Evolutionary conservation across 1,140 invertebrate genomes (phyloP).

Genomic region (Eurosta solidaginis): DNA sequence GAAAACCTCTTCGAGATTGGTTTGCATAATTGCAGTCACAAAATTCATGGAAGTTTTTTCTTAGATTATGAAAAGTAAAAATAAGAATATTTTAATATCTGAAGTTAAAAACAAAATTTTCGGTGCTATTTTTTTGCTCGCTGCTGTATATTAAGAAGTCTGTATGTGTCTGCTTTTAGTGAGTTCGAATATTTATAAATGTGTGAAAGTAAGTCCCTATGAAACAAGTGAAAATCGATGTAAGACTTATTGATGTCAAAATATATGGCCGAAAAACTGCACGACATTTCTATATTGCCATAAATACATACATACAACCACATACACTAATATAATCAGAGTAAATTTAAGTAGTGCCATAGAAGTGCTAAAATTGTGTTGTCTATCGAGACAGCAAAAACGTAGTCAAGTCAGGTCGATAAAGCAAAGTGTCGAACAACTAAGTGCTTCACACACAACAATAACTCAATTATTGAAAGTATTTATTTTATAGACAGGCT

Average conservation of each 20-base stretch:
- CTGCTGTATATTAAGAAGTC: neutral
- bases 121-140: neutral
- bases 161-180: neutral
- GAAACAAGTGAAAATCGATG: slow-evolving; percentile 1
- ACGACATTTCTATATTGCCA: too few species aligned
- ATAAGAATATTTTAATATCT: too few species aligned
- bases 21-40: too few species aligned
- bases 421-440: slow-evolving; percentile 11
- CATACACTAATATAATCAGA: neutral
- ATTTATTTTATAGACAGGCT: slow-evolving; percentile 28
- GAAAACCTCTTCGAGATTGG: too few species aligned
- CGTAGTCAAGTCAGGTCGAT: neutral
- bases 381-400: neutral
- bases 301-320: neutral
- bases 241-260: neutral
- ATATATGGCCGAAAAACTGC: neutral
- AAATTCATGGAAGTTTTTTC: too few species aligned
- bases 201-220: neutral
- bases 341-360: neutral
- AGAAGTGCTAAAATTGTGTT: slow-evolving; percentile 24
- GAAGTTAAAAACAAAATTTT: too few species aligned
- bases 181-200: neutral
- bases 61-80: too few species aligned
- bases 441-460: slow-evolving; percentile 19
- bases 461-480: slow-evolving; percentile 28